Base-by-base conservation (phyloP, 1,140 invertebrate genomes). In the Cherax quadricarinatus region DNA sequence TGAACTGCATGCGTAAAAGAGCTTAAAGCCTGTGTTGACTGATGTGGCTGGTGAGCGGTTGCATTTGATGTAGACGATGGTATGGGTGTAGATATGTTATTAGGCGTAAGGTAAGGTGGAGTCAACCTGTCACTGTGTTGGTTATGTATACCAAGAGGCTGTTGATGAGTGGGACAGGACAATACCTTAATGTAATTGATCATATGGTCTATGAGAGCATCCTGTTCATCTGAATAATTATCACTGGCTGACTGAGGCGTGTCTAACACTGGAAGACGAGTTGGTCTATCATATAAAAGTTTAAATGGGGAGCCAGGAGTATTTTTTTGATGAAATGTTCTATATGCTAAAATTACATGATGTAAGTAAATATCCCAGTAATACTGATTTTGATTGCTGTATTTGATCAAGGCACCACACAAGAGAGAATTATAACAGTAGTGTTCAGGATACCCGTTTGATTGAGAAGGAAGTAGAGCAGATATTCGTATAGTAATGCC, bases 381-480 rank as follows among this genome's bases (percentile, higher is more conserved):
- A 83, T 92, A 88, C 73, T 88, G 86, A 57, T 92, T 87, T 75
- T 83, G 62, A 88, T 83, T 88, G 21, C 86, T 88, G 70, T 84
- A 88, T 78, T 88, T 92, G 18, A 84, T 85, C 66, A 92, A 66
- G 73, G 86, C 86, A 75, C 81, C 73, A 78, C 91, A 92, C 48
- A 92, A 53, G 4, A 92, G 66, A 24, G 62, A 48, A 60, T 92
- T 92, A 84, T 92, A 88, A 86, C 91, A 92, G 66, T 90, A 90
- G 66, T 90, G 41, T n/a, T 90, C 88, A 57, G 83, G 14, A 84
- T 90, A 90, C 48, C 88, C 88, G 60, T 88, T 92, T 70, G 60
- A 30, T 18, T 80, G 84, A 14, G 90, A n/a, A 78, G 75, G 53
- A n/a, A 70, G 21, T 62, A 92, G n/a, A 73, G 57, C 48, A 48